Evolutionary conservation across 2,797 vertebrate genomes (phyloP), one percentile per base, ranked within the genome.

Genomic region (Anisognathus igniventris): DNA sequence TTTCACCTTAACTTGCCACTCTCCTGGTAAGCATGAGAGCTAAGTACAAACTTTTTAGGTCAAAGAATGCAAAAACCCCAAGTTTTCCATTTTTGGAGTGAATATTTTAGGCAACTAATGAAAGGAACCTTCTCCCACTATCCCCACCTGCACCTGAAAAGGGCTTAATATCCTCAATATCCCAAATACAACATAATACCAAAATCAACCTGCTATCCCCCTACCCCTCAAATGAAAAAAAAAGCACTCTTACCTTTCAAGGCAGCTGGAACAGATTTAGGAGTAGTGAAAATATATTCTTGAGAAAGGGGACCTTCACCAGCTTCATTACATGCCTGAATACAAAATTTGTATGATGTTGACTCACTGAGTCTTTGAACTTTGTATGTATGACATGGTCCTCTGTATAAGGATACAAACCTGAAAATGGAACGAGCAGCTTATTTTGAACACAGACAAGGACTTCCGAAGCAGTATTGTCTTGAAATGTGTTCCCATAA

Each of bases 251-350:
- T 98, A 99, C 99, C 99, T 99, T 99, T 99, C 94, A 99, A 97
- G 78, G 98, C 98, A 97, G 98, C 97, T 74, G 99, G 99, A 84
- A 99, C 98, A 87, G 99, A 99, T 97, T 98, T 99, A 67, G 98
- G 98, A 97, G 99, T 99, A 94, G 98, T 99, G 98, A 99, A 99
- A 96, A 98, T 97, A 97, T 99, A 99, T 97, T 99, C 98, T 97
- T 98, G 98, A 96, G 99, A 99, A 97, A 99, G 98, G 94, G 99
- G 99, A 92, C 99, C 99, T 98, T 99, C 99, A 40, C 99, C 99
- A 93, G 99, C 99, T 98, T 99, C 99, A 90, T 99, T 99, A 96
- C 99, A 99, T 95, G 99, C 99, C 98, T 99, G 99, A 98, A 99
- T 99, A 97, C 98, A 99, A 98, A 99, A 99, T 95, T 96, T 98